These are phyloP conservation scores for Drosophila aff. DNA, from an alignment of 1,140 invertebrate genomes.

Conservation along the genomic window DNA sequence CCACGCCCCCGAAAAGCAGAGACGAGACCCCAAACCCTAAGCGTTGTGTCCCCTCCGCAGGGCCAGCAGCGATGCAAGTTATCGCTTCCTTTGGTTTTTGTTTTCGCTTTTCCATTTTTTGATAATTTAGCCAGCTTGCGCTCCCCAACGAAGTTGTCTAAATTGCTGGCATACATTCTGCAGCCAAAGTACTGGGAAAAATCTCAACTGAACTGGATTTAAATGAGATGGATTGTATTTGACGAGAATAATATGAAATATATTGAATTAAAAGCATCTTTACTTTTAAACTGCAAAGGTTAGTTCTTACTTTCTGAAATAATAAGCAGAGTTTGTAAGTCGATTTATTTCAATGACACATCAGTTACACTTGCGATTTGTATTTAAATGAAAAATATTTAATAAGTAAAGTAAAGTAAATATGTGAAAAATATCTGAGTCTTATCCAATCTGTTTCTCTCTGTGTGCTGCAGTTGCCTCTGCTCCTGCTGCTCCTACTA, in stretches of 20 bases:
- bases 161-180: conserved; percentile 77
- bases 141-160: conserved; percentile 77
- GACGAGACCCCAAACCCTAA: background rate
- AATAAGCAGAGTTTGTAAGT: background rate
- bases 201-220: background rate
- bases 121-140: conserved; percentile 76
- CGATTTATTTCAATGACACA: too few relatives aligned
- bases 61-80: conserved; percentile 67
- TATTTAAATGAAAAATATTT: background rate
- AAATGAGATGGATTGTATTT: background rate
- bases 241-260: too few relatives aligned
- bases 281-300: background rate
- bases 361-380: background rate
- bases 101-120: conserved; percentile 54
- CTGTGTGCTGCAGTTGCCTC: conserved; percentile 34
- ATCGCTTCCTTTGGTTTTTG: conserved; percentile 76
- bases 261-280: too few relatives aligned
- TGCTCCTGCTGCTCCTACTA: conserved; percentile 25
- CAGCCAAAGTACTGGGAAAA: conserved; percentile 1
- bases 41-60: background rate
- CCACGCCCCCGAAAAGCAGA: conserved; percentile 58
- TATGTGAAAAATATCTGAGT: background rate
- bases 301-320: background rate
- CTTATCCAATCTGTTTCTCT: background rate
- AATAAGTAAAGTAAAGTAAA: too few relatives aligned